Evolutionary conservation across 2,113 vertebrate genomes (phyloP).

Genomic region (Stegastes partitus): DNA sequence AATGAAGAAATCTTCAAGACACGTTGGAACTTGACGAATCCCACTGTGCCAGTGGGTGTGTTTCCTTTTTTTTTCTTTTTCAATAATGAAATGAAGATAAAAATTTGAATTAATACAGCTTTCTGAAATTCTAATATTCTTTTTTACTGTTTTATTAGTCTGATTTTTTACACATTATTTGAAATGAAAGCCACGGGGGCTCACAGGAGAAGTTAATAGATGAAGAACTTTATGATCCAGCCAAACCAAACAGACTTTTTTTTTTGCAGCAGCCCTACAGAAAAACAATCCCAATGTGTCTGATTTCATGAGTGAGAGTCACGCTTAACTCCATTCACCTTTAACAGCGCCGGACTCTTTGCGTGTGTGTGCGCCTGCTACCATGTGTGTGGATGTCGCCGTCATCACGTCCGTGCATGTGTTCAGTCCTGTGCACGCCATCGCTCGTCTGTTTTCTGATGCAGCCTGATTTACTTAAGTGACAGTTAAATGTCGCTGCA

Average conservation of each 20-base stretch:
- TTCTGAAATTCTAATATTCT: slow-evolving; percentile 6
- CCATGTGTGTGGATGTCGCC: slow-evolving; percentile 4
- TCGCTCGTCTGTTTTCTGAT: background rate
- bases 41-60: background rate
- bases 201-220: background rate
- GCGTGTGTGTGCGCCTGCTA: slow-evolving; percentile 8
- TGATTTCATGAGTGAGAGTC: slow-evolving; percentile 20
- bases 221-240: slow-evolving; percentile 21
- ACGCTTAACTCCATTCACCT: slow-evolving; percentile 50
- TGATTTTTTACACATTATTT: background rate
- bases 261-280: background rate
- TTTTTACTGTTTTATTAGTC: background rate
- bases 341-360: slow-evolving; percentile 30
- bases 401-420: slow-evolving; percentile 21
- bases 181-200: slow-evolving; percentile 15
- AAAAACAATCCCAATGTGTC: slow-evolving; percentile 8
- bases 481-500: background rate
- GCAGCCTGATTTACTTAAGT: background rate
- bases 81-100: slow-evolving; percentile 14
- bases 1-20: slow-evolving; percentile 1
- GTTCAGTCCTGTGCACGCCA: slow-evolving; percentile 46
- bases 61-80: background rate
- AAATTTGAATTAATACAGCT: slow-evolving; percentile 12
- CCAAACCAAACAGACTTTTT: background rate
- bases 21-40: slow-evolving; percentile 1